Evolutionary conservation across 2,113 vertebrate species (phyloP).

Genomic region (Paracanthobrama guichenoti): DNA sequence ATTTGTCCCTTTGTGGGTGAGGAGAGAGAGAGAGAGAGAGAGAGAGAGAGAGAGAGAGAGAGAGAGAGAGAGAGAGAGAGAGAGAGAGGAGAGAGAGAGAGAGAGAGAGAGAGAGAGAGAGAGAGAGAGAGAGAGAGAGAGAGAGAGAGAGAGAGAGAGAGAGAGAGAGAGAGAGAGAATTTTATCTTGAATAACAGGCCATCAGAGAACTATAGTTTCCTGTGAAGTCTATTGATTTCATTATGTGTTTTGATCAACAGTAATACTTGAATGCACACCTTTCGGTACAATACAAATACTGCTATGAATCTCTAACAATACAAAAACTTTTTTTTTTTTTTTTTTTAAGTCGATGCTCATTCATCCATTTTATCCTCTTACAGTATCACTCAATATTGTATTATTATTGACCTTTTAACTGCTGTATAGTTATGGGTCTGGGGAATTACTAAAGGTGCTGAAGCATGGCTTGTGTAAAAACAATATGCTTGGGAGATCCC

Average conservation of each 20-base stretch:
- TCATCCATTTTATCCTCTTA: slow-evolving; percentile 49
- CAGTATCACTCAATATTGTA: slow-evolving; percentile 57
- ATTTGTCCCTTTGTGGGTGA: slow-evolving; percentile 35
- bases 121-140: neutral
- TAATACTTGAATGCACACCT: neutral
- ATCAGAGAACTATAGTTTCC: slow-evolving; percentile 21
- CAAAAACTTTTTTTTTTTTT: neutral
- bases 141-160: neutral
- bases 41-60: too few species aligned
- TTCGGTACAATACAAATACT: slow-evolving; percentile 1
- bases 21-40: neutral
- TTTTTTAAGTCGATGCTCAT: neutral
- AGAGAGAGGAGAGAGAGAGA: neutral
- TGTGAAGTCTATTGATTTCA: neutral
- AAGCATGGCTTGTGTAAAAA: slow-evolving; percentile 49
- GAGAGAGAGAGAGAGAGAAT: neutral
- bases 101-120: too few species aligned
- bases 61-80: neutral
- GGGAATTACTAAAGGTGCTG: slow-evolving; percentile 54
- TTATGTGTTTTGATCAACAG: neutral
- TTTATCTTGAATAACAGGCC: neutral
- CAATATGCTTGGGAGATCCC: slow-evolving; percentile 35
- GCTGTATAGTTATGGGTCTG: slow-evolving; percentile 26
- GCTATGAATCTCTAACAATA: neutral
- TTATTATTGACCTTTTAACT: slow-evolving; percentile 57